Evolutionary conservation across 2,113 vertebrate genomes (phyloP), one percentile per base, ranked within the genome.

Genomic region (Gadus macrocephalus): DNA sequence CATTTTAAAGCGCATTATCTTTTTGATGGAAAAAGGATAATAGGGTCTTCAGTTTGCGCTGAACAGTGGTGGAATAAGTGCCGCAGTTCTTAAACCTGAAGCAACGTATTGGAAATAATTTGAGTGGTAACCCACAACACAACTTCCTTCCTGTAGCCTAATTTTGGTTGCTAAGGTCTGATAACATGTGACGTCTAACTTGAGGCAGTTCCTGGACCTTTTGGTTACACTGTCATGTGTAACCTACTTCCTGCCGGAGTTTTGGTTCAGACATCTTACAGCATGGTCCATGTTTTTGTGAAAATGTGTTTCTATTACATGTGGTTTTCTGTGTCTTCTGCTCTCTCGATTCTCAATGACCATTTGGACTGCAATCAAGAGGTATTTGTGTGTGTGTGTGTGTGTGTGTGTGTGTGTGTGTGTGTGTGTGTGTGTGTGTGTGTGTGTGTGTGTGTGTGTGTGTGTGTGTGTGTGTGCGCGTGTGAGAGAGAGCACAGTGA

Each of bases 311-410:
- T 80, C 17, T 83, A 19, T 73, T 67, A 78, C 17, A 22, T 63
- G 59, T 55, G 28, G 25, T 20, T 82, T 2, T 7, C 25, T 19
- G 16, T n/a, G 7, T 77, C 5, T 0, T 71, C 75, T 22, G 62
- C 73, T 68, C 80, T 89, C 9, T 62, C 76, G 78, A 69, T 78
- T 58, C 35, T 89, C 28, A 61, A 84, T 25, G 15, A 68, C 20
- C 59, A 0, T 1, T 7, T 68, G 11, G 19, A 84, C 77, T 91
- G 88, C 77, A 81, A 28, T 16, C 87, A 86, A 27, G 4, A 4
- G 74, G 91, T 92, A 58, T 75, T 7, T 59, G 67, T 73, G 1
- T 25, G 42, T 49, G 42, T 49, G 42, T 49, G 42, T 14, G 42
- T 49, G 42, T 49, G 42, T 49, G 42, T 49, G 31, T 31, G 31